A percentile compares a stretch with the other conserved stretches of the same genome.
These are phyloP conservation scores for Heteractis magnifica DNA, from an alignment of 92 coral and sea anemone species.

Conservation along the genomic window DNA sequence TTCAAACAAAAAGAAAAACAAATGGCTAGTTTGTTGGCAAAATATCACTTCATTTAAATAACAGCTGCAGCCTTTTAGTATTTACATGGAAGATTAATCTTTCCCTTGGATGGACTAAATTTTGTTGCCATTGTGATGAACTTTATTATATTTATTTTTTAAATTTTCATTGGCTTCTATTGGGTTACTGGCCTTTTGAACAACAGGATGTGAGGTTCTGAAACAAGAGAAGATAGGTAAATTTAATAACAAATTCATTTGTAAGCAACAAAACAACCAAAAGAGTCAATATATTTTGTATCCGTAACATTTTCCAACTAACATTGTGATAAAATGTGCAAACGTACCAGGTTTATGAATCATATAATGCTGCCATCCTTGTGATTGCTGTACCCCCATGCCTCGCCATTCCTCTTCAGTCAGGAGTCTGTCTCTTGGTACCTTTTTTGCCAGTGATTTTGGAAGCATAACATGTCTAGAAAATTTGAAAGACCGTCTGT, in stretches of 20 bases:
- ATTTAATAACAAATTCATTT: background rate
- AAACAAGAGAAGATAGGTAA: background rate
- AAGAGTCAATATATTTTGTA: background rate
- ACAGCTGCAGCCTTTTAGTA: background rate
- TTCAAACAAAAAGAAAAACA: background rate
- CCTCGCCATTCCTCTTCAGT: conserved; percentile 74
- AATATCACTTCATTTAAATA: background rate
- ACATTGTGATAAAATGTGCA: background rate
- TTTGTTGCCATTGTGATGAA: background rate
- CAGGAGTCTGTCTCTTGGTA: conserved; percentile 68
- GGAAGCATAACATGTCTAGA: conserved; percentile 85
- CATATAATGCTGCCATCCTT: conserved; percentile 86
- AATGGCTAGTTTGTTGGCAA: background rate
- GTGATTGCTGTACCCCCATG: conserved; percentile 80
- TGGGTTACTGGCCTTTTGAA: conserved; percentile 68
- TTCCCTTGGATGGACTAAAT: background rate
- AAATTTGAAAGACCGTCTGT: background rate
- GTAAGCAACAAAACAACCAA: background rate
- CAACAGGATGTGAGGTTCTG: conserved; percentile 77
- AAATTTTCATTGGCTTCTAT: background rate
- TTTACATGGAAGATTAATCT: background rate
- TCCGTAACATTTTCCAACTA: too few species aligned
- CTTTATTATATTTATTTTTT: background rate
- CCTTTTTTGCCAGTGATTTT: conserved; percentile 59
- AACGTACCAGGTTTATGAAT: conserved; percentile 69